These are phyloP conservation scores for Muscicapa comitata DNA, from an alignment of 2,797 vertebrate genomes.

Conservation along the genomic window DNA sequence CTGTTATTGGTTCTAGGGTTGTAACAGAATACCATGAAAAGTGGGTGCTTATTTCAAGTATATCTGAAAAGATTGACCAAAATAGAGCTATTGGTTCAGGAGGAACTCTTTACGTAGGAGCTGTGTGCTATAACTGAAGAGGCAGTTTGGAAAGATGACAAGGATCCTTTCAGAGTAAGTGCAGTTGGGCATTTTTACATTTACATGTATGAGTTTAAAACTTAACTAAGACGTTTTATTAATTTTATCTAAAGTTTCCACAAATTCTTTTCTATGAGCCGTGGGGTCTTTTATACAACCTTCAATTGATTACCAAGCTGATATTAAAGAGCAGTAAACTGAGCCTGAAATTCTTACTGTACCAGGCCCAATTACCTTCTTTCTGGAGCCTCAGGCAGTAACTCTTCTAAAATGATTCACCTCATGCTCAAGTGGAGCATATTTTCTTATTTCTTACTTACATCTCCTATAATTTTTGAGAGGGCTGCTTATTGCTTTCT, in stretches of 20 bases:
- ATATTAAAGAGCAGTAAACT: background rate
- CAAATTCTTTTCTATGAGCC: background rate
- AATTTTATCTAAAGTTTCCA: background rate
- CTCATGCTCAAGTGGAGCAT: background rate
- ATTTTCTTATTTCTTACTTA: background rate
- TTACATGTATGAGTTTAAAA: background rate
- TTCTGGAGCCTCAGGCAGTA: background rate
- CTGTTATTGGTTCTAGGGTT: background rate
- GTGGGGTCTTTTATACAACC: background rate
- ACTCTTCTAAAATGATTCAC: background rate
- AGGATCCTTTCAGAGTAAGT: background rate
- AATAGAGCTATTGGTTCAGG: background rate
- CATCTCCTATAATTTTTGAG: background rate
- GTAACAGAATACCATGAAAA: conserved; percentile 11
- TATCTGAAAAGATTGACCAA: background rate
- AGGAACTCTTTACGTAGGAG: background rate
- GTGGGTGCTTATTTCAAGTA: background rate
- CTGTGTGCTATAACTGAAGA: background rate
- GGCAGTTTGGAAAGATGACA: background rate
- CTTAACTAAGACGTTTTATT: background rate
- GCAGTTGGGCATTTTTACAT: background rate
- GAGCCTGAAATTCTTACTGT: background rate
- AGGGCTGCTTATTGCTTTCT: background rate
- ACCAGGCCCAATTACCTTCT: background rate
- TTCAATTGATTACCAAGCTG: background rate